Evolutionary conservation across 2,888 invertebrate genomes (phyloP).

Genomic region (Dysmachus trigonus): DNA sequence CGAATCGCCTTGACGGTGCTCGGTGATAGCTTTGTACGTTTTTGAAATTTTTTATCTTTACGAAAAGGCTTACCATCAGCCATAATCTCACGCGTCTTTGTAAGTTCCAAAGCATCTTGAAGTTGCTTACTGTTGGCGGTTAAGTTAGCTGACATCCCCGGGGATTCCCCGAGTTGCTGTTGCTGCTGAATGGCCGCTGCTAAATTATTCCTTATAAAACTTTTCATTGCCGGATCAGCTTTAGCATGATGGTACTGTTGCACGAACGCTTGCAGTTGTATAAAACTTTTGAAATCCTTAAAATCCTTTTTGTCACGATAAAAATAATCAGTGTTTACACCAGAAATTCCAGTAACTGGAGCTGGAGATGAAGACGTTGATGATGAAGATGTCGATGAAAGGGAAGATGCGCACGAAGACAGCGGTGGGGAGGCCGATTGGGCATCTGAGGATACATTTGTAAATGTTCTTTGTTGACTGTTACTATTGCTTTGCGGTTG

Average conservation of each 20-base stretch:
- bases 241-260: constrained; percentile 12
- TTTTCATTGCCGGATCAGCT: background rate
- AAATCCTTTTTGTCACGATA: background rate
- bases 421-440: constrained; percentile 50
- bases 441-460: constrained; percentile 3
- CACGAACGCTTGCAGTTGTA: constrained; percentile 10
- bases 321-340: background rate
- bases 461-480: background rate
- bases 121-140: background rate
- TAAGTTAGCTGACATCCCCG: background rate
- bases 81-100: background rate
- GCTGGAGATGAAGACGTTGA: constrained; percentile 5
- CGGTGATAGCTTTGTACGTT: background rate
- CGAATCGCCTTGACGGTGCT: background rate
- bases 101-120: background rate
- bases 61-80: background rate
- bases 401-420: constrained; percentile 53
- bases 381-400: constrained; percentile 51
- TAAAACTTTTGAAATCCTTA: background rate
- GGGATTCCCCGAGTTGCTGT: background rate
- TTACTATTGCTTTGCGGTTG: background rate
- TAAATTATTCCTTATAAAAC: constrained; percentile 21
- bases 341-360: background rate
- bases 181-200: background rate
- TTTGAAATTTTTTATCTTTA: background rate